phyloP scores from a whole-genome alignment of 2,113 vertebrate species.

The Triplophysa rosa region DNA sequence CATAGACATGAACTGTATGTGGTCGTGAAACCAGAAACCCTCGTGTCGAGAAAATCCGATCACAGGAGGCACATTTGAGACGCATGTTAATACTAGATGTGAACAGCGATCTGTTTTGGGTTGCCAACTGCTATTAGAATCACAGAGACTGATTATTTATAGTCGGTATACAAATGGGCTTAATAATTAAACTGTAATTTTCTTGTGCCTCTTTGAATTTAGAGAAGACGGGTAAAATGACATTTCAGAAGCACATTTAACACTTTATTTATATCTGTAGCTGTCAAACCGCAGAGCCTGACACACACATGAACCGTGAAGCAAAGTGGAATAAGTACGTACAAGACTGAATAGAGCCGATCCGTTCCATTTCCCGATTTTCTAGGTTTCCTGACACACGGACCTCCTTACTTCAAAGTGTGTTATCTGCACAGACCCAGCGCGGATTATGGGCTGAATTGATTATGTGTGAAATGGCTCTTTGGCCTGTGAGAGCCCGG shows the following conservation, averaged over 20 bases:
- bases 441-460: conserved; percentile 55
- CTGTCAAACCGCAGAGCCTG: neutral
- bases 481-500: conserved; percentile 35
- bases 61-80: neutral
- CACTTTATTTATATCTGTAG: neutral
- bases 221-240: neutral
- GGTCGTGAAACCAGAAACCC: too few species aligned
- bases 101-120: neutral
- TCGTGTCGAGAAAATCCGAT: neutral
- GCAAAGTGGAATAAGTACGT: conserved; percentile 39
- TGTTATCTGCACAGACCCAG: conserved; percentile 47
- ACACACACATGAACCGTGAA: conserved; percentile 38
- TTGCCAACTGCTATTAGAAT: neutral
- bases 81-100: neutral
- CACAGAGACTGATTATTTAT: neutral
- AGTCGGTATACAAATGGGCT: neutral
- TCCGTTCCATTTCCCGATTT: conserved; percentile 30
- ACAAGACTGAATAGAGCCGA: conserved; percentile 26
- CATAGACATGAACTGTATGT: neutral
- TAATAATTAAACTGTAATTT: neutral
- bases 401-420: conserved; percentile 54
- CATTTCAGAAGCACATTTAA: neutral
- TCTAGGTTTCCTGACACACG: conserved; percentile 23
- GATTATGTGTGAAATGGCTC: conserved; percentile 60
- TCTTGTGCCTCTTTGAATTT: neutral